Conservation (phyloP, 2,113 vertebrate species). For the Cranoglanis bouderius region DNA sequence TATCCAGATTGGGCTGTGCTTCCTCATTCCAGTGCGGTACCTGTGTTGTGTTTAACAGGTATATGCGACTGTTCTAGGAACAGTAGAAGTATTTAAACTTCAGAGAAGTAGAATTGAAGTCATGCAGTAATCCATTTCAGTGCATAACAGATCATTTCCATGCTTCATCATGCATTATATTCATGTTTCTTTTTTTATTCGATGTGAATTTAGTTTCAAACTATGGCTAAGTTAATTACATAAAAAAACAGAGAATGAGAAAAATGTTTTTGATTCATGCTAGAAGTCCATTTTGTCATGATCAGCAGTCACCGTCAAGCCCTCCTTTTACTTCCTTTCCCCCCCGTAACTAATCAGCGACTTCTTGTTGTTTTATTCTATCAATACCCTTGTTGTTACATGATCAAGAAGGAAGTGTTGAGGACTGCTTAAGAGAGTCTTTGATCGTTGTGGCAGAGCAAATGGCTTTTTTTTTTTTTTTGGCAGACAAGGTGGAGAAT, state of each 20-base stretch:
- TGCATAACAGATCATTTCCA: background rate
- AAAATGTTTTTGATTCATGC: background rate
- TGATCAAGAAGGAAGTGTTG: background rate
- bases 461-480: background rate
- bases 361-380: background rate
- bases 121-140: background rate
- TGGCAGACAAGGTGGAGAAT: background rate
- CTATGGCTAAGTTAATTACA: background rate
- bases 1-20: slow-evolving; percentile 11
- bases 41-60: slow-evolving; percentile 38
- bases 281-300: background rate
- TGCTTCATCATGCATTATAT: background rate
- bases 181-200: background rate
- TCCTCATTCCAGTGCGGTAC: slow-evolving; percentile 55
- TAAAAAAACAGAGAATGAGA: background rate
- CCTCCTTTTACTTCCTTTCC: background rate
- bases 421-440: background rate
- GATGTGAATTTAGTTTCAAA: background rate
- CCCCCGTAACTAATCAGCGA: background rate
- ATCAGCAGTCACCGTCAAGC: background rate
- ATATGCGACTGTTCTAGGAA: background rate
- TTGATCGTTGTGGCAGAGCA: slow-evolving; percentile 22
- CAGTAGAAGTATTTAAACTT: slow-evolving; percentile 23
- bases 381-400: slow-evolving; percentile 7
- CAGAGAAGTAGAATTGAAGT: background rate